Percentiles rank a stretch among this genome's conserved stretches.
Evolutionary conservation across 2,888 invertebrate species (phyloP).

Genomic region (Gymnosoma rotundatum): DNA sequence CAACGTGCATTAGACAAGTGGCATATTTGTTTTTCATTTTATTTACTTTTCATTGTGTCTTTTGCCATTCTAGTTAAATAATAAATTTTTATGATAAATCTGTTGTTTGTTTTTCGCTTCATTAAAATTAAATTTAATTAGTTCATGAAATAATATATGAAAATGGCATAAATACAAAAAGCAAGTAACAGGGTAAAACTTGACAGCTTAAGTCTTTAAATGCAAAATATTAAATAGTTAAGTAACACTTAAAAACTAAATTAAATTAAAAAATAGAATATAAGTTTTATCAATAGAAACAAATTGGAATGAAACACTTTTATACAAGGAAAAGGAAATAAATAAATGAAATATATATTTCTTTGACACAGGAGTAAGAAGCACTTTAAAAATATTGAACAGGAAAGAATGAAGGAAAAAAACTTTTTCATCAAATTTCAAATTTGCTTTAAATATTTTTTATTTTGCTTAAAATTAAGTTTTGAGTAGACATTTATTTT

Average conservation of each 20-base stretch:
- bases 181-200: neutral
- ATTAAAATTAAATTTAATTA: conserved; percentile 57
- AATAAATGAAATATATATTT: neutral
- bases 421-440: no score
- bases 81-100: conserved; percentile 30
- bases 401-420: no score
- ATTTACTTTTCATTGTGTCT: conserved; percentile 24
- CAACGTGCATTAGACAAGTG: conserved; percentile 48
- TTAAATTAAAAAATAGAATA: no score
- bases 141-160: conserved; percentile 40
- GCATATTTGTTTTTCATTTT: conserved; percentile 19
- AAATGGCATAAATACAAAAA: neutral
- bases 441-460: no score
- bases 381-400: no score
- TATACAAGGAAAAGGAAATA: no score
- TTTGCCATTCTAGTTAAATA: conserved; percentile 46
- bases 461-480: no score
- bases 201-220: neutral
- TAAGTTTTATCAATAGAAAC: no score
- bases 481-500: no score
- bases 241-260: no score
- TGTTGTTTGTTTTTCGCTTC: neutral
- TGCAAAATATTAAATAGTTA: neutral
- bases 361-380: neutral
- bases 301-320: no score